Evolutionary conservation across 2,113 vertebrate genomes (phyloP), one percentile per base, ranked within the genome.

Genomic region (Capricornis sumatraensis): DNA sequence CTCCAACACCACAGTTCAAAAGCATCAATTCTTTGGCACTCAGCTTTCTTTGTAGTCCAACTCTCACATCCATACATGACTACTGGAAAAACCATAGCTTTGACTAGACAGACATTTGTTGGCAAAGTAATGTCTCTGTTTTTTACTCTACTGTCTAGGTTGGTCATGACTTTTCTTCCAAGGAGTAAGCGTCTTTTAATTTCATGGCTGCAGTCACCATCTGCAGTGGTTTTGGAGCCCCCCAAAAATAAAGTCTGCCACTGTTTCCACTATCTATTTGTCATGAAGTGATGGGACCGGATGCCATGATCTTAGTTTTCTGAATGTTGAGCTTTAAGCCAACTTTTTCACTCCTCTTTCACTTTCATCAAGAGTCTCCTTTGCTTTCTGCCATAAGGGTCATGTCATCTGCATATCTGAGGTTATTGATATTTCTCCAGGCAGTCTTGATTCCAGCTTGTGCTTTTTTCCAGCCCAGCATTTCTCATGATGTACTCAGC

Each of bases 1-100:
- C 62, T 64, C 62, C 30, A 8, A 64, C 30, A 64, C 62, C 15
- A 64, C 7, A n/a, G 30, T n/a, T 64, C 30, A 64, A 64, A n/a
- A 64, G 30, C 7, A 17, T 64, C 62, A 9, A n/a, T 64, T 64
- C 62, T 64, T 64, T 0, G 7, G 62, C 0, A 0, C 60, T 64
- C 60, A 64, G 62, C 62, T 64, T n/a, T 17, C 30, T 64, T 64
- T 15, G 17, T 7, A 33, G 30, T 64, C 62, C 62, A n/a, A 17
- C 62, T 64, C 62, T 64, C 15, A 64, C 15, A n/a, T 64, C 62
- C 30, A 33, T 8, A 64, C 15, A 64, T 64, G 15, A 17, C 30
- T 0, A n/a, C 1, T 4, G 30, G 30, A 9, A n/a, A 64, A 64
- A 64, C 15, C 30, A 64, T 17, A n/a, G 15, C 30, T 7, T 64